phyloP scores from a whole-genome alignment of 2,888 invertebrate genomes.

The Coenonympha arcania region DNA sequence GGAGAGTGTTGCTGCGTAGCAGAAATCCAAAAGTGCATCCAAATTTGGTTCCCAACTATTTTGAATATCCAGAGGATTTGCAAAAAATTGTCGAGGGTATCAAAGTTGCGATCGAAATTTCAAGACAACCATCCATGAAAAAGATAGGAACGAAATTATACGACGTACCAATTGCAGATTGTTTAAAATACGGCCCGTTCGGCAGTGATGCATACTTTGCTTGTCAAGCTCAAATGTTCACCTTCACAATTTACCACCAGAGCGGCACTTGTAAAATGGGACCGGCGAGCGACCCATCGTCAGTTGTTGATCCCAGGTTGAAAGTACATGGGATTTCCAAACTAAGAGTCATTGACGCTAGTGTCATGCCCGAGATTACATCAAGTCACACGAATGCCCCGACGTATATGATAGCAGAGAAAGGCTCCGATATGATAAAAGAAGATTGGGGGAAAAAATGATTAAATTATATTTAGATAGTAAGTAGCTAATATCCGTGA shows the following conservation, averaged over 20 bases:
- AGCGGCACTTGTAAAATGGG: constrained; percentile 81
- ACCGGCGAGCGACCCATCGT: constrained; percentile 63
- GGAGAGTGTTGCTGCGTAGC: constrained; percentile 78
- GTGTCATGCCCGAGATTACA: constrained; percentile 84
- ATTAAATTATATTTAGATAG: constrained; percentile 16
- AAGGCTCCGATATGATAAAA: constrained; percentile 81
- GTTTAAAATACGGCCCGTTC: constrained; percentile 69
- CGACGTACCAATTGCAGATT: constrained; percentile 75
- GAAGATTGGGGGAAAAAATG: constrained; percentile 54
- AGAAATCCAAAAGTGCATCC: constrained; percentile 82
- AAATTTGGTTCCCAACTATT: constrained; percentile 85
- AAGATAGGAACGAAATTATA: constrained; percentile 75
- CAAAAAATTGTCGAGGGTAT: constrained; percentile 78
- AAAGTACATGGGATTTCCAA: constrained; percentile 78
- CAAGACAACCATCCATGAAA: constrained; percentile 73
- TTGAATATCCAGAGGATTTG: constrained; percentile 77
- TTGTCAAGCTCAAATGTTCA: constrained; percentile 78
- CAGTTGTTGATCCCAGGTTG: constrained; percentile 78
- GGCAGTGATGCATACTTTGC: constrained; percentile 80
- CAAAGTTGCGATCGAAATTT: constrained; percentile 73
- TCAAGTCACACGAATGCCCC: constrained; percentile 86
- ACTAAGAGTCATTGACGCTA: constrained; percentile 84
- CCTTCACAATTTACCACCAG: constrained; percentile 81
- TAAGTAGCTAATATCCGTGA: no score
- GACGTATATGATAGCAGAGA: constrained; percentile 86